phyloP scores from a whole-genome alignment of 1,140 invertebrate genomes.

The Drosophila bocki region DNA sequence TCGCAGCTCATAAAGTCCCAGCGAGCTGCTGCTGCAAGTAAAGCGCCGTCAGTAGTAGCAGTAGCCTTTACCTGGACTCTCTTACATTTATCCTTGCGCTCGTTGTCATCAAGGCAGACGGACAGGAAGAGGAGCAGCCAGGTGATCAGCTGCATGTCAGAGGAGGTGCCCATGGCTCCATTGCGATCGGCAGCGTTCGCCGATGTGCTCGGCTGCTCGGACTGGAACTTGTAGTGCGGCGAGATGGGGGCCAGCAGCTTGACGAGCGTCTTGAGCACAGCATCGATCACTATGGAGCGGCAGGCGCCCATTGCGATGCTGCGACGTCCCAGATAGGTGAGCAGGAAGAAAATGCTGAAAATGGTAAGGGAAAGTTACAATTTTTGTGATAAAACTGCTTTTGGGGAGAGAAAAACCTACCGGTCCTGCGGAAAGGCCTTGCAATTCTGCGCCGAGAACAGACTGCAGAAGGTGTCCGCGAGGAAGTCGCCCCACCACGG shows the following conservation, averaged over 20 bases:
- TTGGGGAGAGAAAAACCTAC: slow-evolving; percentile 85
- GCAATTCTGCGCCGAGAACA: slow-evolving; percentile 92
- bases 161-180: slow-evolving; percentile 83
- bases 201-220: slow-evolving; percentile 75
- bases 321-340: slow-evolving; percentile 94
- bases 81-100: slow-evolving; percentile 85
- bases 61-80: neutral
- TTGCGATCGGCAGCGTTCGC: slow-evolving; percentile 74
- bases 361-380: slow-evolving; percentile 60
- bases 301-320: slow-evolving; percentile 88
- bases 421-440: slow-evolving; percentile 94
- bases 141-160: slow-evolving; percentile 90
- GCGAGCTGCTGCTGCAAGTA: slow-evolving; percentile 86
- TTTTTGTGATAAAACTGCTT: neutral
- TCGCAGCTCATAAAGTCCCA: slow-evolving; percentile 94
- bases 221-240: slow-evolving; percentile 77
- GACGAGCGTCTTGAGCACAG: slow-evolving; percentile 87
- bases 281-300: slow-evolving; percentile 88
- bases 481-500: slow-evolving; percentile 96
- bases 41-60: neutral
- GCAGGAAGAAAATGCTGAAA: slow-evolving; percentile 92
- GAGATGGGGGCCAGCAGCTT: slow-evolving; percentile 87
- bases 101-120: slow-evolving; percentile 88
- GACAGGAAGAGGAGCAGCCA: slow-evolving; percentile 93
- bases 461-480: slow-evolving; percentile 90